Conservation (phyloP, 2,797 vertebrate genomes). For the Cichlasoma orientale region DNA sequence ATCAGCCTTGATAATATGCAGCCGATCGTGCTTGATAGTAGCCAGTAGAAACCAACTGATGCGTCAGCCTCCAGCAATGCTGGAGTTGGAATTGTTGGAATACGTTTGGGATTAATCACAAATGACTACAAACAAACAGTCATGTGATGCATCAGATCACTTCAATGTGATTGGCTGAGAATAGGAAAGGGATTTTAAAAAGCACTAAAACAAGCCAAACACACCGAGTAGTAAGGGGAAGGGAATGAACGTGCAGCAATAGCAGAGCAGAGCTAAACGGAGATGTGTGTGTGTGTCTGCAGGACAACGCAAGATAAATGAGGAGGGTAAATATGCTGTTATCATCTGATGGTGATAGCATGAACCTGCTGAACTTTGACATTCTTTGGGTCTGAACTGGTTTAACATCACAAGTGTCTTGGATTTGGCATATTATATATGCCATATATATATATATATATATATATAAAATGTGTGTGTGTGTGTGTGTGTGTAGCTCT, state of each 20-base stretch:
- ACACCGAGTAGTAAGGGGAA: constrained; percentile 8
- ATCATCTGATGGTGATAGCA: constrained; percentile 68
- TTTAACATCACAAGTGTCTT: background rate
- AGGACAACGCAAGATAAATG: constrained; percentile 76
- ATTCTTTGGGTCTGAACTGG: background rate
- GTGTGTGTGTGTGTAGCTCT: too few relatives aligned
- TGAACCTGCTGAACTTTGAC: background rate
- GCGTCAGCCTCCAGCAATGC: background rate
- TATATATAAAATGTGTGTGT: too few relatives aligned
- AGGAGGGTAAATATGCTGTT: constrained; percentile 74
- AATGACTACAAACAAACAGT: background rate
- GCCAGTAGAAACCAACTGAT: background rate
- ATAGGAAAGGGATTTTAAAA: background rate
- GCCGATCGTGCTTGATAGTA: background rate
- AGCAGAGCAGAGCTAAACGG: constrained; percentile 54
- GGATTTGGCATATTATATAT: background rate
- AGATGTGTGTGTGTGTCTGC: constrained; percentile 54
- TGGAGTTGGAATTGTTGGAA: background rate
- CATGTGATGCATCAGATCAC: background rate
- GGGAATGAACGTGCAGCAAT: constrained; percentile 45
- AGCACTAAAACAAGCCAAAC: constrained; percentile 10
- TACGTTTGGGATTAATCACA: background rate
- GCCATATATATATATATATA: too few relatives aligned
- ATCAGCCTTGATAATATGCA: background rate
- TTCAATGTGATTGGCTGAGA: background rate